A percentile compares a stretch with the other conserved stretches of the same genome.
Conservation (phyloP, 2,888 invertebrate species). For the Metellina segmentata region DNA sequence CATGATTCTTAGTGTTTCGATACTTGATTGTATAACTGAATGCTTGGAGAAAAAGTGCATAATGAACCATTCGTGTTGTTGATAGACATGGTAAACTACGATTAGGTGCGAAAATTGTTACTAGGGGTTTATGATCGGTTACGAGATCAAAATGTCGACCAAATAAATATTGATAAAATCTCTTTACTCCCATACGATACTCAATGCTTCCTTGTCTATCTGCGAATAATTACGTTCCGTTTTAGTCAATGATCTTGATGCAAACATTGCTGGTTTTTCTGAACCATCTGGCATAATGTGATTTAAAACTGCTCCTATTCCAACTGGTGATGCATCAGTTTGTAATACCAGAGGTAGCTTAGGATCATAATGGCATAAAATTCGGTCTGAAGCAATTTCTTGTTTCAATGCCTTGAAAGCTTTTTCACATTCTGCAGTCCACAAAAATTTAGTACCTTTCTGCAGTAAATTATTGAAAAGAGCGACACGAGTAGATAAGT, state of each 20-base stretch:
- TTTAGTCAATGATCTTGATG: constrained; percentile 79
- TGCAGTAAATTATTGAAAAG: constrained; percentile 50
- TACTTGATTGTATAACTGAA: constrained; percentile 64
- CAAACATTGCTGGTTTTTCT: constrained; percentile 81
- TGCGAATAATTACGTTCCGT: constrained; percentile 80
- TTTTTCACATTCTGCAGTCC: constrained; percentile 56
- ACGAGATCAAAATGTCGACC: constrained; percentile 78
- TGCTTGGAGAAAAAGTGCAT: constrained; percentile 78
- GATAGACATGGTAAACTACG: constrained; percentile 79
- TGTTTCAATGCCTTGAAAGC: constrained; percentile 53
- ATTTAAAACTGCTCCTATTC: constrained; percentile 80
- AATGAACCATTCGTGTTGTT: constrained; percentile 79
- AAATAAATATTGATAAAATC: constrained; percentile 79
- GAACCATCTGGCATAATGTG: constrained; percentile 79
- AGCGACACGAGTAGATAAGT: constrained; percentile 58
- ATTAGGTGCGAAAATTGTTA: constrained; percentile 80
- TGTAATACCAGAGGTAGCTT: constrained; percentile 79
- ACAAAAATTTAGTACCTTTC: constrained; percentile 50
- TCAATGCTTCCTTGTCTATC: constrained; percentile 80
- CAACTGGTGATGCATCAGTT: constrained; percentile 80
- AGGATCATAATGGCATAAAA: constrained; percentile 78
- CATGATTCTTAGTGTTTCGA: constrained; percentile 62
- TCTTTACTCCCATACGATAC: constrained; percentile 79
- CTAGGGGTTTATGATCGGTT: constrained; percentile 80
- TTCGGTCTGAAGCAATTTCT: constrained; percentile 51